Evolutionary conservation across 1,140 invertebrate genomes (phyloP), one percentile per base, ranked within the genome.

Genomic region (Gryllus bimaculatus): DNA sequence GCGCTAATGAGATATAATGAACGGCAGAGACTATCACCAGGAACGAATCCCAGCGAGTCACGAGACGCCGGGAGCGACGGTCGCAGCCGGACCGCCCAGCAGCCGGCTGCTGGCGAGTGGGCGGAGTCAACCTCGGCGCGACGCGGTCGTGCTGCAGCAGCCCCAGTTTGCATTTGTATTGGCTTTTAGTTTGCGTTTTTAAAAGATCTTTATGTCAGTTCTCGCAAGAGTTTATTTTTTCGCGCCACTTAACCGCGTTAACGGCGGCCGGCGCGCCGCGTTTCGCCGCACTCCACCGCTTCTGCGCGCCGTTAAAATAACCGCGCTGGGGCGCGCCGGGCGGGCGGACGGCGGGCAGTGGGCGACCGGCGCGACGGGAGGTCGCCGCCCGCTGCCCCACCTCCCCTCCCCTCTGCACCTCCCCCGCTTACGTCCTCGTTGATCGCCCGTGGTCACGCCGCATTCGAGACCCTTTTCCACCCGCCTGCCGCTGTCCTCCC

Each of bases 91-190:
- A 1, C 26, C 5, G 26, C 26, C 26, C 26, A 39, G 26, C 1
- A 5, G 26, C 26, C 26, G 26, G 26, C 26, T 39, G 26, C 26
- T 39, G 26, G 26, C 26, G 26, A 39, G 26, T 39, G 26, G 26
- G 26, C 26, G 26, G 26, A 5, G 26, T 39, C 26, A 5, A 39
- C 26, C 26, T 39, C 26, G 26, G 26, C 26, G 26, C 26, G 26
- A 39, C 26, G 26, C 26, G 26, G 1, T 39, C 26, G 26, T 5
- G 26, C 26, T 39, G 26, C 26, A 18, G 54, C 54, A 10, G 10
- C 54, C 54, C 54, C 54, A 66, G 54, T 66, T 66, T 66, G 54
- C 54, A 66, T 66, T 66, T 66, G 54, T 66, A 66, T 66, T 66
- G 54, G 54, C 10, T 66, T 66, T 66, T 66, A 66, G 54, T 66